Base-by-base conservation (phyloP, 2,797 vertebrate genomes). In the Denticeps clupeoides region DNA sequence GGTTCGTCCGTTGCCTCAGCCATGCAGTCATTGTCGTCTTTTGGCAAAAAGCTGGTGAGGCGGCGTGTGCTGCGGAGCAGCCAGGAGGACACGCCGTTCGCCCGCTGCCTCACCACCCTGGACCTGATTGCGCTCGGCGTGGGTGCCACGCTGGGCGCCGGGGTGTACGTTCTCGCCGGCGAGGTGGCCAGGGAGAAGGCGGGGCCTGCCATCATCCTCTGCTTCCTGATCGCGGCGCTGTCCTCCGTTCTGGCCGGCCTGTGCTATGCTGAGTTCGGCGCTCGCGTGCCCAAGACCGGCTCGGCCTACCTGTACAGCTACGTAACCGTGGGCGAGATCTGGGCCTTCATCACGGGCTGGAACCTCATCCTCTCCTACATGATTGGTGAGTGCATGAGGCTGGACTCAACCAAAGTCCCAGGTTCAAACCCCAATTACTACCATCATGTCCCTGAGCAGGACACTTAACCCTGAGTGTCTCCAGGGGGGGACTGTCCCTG, bases 271-370 rank as follows among this genome's bases (percentile, higher is more conserved):
- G 89, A 90, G 63, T 89, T 91, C 33, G 89, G 88, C 1, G 87
- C 88, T 22, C 81, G 87, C 0, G 89, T 89, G 2, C 87, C 89
- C 50, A 81, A 84, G 50, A 84, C 87, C 0, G 89, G 88, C 29
- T 89, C 89, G 33, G 88, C 87, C 1, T 91, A 91, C 60, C 78
- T 91, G 50, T 91, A 91, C 77, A 90, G 87, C 68, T 89, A 89
- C 1, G 85, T 90, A 44, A 89, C 88, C 0, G 88, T 91, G 0
- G 89, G 89, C 0, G 89, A 91, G 72, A 85, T 91, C 45, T 91
- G 89, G 81, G 89, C 89, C 46, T 91, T 91, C 58, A 83, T 85
- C 37, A 83, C 87, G 0, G 89, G 89, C n/a, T 91, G 89, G 89
- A 90, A 88, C 65, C 83, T 90, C 66, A 88, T 91, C 46, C 81